A percentile compares a stretch with the other conserved stretches of the same genome.
phyloP scores from a whole-genome alignment of 2,797 vertebrate genomes.

The Sternotherus odoratus region DNA sequence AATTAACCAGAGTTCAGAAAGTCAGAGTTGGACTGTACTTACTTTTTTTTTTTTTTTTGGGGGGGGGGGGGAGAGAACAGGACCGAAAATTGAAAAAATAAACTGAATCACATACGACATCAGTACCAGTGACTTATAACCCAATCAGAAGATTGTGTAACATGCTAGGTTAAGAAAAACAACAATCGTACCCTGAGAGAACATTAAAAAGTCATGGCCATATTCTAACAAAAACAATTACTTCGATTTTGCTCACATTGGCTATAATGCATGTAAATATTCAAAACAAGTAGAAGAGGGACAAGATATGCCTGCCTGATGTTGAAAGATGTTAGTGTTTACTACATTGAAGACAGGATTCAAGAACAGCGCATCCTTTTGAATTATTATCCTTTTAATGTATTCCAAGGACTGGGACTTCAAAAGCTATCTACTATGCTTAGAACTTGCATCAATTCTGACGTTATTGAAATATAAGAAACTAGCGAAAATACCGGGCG shows the following conservation, averaged over 20 bases:
- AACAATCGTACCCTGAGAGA: background rate
- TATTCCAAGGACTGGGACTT: background rate
- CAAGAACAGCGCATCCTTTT: background rate
- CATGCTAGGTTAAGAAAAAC: rapidly evolving
- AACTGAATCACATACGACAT: background rate
- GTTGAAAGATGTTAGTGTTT: background rate
- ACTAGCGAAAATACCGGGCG: no score
- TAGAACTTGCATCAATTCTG: background rate
- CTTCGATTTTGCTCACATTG: background rate
- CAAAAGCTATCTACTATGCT: background rate
- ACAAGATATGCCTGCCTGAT: background rate
- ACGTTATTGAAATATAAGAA: background rate
- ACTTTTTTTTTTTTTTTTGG: no score
- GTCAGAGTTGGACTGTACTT: background rate
- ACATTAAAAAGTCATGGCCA: background rate
- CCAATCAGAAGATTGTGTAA: background rate
- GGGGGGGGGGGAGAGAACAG: background rate
- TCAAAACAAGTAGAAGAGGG: background rate
- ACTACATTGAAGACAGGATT: background rate
- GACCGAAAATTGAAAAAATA: background rate
- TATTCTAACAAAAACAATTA: background rate
- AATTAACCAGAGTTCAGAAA: background rate
- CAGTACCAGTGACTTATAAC: background rate
- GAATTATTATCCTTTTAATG: background rate
- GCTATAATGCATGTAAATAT: background rate